Conservation (phyloP, 2,113 vertebrate species). For the Notarius quadriscutis region DNA sequence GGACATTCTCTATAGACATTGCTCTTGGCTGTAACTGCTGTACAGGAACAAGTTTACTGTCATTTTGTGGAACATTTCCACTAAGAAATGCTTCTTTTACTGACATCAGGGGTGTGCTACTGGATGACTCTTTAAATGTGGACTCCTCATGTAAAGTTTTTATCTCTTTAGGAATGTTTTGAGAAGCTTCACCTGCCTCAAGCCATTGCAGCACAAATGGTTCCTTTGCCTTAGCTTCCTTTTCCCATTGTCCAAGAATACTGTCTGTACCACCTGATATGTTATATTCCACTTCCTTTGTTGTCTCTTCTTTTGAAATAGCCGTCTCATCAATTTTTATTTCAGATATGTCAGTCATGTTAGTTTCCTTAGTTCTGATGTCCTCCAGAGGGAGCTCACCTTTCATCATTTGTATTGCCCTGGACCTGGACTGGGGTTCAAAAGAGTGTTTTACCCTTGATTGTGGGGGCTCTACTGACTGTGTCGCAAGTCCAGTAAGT, state of each 20-base stretch:
- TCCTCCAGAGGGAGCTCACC: slow-evolving; percentile 63
- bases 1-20: slow-evolving; percentile 59
- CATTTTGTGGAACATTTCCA: slow-evolving; percentile 51
- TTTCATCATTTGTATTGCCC: slow-evolving; percentile 69
- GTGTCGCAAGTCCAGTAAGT: slow-evolving; percentile 50
- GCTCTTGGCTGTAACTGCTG: slow-evolving; percentile 50
- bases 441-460: slow-evolving; percentile 67
- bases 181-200: slow-evolving; percentile 48
- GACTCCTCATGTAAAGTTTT: slow-evolving; percentile 35
- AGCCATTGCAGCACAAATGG: slow-evolving; percentile 56
- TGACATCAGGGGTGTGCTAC: slow-evolving; percentile 51
- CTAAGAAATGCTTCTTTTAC: slow-evolving; percentile 52
- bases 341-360: slow-evolving; percentile 16
- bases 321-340: slow-evolving; percentile 21
- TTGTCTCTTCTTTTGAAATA: slow-evolving; percentile 38
- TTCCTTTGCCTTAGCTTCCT: slow-evolving; percentile 42
- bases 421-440: slow-evolving; percentile 72
- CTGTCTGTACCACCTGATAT: slow-evolving; percentile 40
- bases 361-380: slow-evolving; percentile 18
- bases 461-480: slow-evolving; percentile 42
- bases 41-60: slow-evolving; percentile 11
- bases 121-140: slow-evolving; percentile 52
- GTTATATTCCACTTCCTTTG: slow-evolving; percentile 47
- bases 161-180: slow-evolving; percentile 32
- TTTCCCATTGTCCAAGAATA: slow-evolving; percentile 30